Base-by-base conservation (phyloP, 2,113 vertebrate species). In the Caranx ignobilis region DNA sequence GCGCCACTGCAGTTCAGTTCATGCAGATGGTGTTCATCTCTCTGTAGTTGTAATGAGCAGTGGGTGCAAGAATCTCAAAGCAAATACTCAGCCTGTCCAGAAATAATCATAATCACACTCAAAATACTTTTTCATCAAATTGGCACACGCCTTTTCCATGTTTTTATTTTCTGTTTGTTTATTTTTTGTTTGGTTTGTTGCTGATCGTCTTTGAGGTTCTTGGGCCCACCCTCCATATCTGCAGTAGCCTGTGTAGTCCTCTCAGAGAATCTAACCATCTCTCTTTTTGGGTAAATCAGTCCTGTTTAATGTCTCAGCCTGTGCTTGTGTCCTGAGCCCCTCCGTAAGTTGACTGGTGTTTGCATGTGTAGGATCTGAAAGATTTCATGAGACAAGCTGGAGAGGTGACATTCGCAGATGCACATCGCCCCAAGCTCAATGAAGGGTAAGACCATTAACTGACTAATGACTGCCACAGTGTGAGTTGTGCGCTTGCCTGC, bases 321-420 rank as follows among this genome's bases (percentile, higher is more conserved):
- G 75, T 90, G 11, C 43, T 48, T 88, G 60, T 88, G 69, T 73
- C 55, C 57, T 7, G 41, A 75, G 62, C 71, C 57, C 57, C 69
- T 77, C 63, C 70, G 12, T 95, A 88, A 96, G 91, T 64, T 91
- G 47, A 91, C 60, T 92, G 64, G 68, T 94, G 91, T 96, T 78
- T 96, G 89, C 94, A 88, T 96, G 84, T 95, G 86, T 97, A 99
- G 98, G 98, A 99, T 94, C 95, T 99, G 92, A 99, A 99, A 95
- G 97, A 99, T 96, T 99, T 98, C 96, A 99, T 99, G 98, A 97
- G 98, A 90, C 98, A 99, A 95, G 98, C 98, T 87, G 98, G 97
- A 89, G 97, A 99, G 93, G 97, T 99, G 94, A 99, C 97, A 77
- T 99, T 99, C 95, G 97, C 98, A 74, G 97, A 99, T 85, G 97